Percentiles rank a stretch among this genome's conserved stretches.
These are phyloP conservation scores for Agraylea sexmaculata DNA, from an alignment of 1,140 invertebrate genomes.

Conservation along the genomic window DNA sequence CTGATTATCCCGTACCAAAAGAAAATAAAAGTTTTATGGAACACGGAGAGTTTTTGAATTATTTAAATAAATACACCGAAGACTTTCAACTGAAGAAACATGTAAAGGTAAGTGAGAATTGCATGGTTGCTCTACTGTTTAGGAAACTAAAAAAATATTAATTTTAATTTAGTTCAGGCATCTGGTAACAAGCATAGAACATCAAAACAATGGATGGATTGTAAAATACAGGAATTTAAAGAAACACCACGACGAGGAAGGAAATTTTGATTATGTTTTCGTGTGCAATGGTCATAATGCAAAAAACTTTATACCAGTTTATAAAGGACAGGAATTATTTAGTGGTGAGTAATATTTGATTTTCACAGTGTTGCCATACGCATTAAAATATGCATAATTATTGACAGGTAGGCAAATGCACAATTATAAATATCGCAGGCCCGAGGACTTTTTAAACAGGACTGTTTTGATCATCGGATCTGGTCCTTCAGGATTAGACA, in stretches of 20 bases:
- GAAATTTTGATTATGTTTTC: constrained; percentile 60
- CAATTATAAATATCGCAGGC: constrained; percentile 72
- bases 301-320: constrained; percentile 41
- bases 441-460: constrained; percentile 51
- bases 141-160: background rate
- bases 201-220: constrained; percentile 43
- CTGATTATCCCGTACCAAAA: constrained; percentile 51
- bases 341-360: constrained; percentile 41
- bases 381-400: background rate
- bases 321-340: constrained; percentile 51
- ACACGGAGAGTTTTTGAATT: constrained; percentile 65
- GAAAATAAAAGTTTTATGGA: constrained; percentile 60
- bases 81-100: constrained; percentile 52
- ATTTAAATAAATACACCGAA: constrained; percentile 65
- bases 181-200: constrained; percentile 43
- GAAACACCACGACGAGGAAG: constrained; percentile 29
- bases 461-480: constrained; percentile 72
- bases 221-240: constrained; percentile 31
- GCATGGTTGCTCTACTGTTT: background rate
- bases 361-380: background rate
- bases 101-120: constrained; percentile 52
- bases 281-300: constrained; percentile 74
- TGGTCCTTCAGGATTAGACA: constrained; percentile 74
- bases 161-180: constrained; percentile 33
- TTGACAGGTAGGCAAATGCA: constrained; percentile 47